These are phyloP conservation scores for Brachionus paranguensis DNA, from an alignment of 1,140 invertebrate genomes.

Conservation along the genomic window DNA sequence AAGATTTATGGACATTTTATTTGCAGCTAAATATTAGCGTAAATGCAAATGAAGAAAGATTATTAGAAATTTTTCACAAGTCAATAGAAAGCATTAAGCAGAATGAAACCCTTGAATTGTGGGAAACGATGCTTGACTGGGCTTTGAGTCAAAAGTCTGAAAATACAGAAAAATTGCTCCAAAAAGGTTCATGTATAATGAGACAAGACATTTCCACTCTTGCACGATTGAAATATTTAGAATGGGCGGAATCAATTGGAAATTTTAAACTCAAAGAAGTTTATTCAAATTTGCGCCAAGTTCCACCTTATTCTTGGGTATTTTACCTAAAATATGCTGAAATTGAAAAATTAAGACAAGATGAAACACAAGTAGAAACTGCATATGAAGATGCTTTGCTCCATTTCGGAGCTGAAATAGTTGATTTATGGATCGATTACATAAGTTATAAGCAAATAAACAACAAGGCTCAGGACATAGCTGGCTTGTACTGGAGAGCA, in stretches of 20 bases:
- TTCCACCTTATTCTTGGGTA: neutral
- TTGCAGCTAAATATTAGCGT: neutral
- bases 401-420: neutral
- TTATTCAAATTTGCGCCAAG: neutral
- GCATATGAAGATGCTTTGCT: conserved; percentile 26
- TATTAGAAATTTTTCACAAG: neutral
- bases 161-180: conserved; percentile 1
- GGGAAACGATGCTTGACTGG: neutral
- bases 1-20: conserved; percentile 34
- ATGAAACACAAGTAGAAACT: neutral
- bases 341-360: neutral
- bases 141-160: neutral
- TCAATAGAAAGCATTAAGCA: neutral
- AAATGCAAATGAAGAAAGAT: neutral
- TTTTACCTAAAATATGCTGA: conserved; percentile 22
- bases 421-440: conserved; percentile 7
- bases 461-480: neutral
- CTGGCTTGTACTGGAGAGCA: conserved; percentile 19
- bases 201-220: neutral
- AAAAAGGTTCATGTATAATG: conserved; percentile 18
- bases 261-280: neutral
- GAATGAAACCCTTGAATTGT: neutral
- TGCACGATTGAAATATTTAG: neutral
- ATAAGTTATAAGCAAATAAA: neutral
- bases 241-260: neutral